Percentiles rank a stretch among this genome's conserved stretches.
phyloP scores from a whole-genome alignment of 1,140 invertebrate species.

The honey bee (Apis mellifera) region DNA sequence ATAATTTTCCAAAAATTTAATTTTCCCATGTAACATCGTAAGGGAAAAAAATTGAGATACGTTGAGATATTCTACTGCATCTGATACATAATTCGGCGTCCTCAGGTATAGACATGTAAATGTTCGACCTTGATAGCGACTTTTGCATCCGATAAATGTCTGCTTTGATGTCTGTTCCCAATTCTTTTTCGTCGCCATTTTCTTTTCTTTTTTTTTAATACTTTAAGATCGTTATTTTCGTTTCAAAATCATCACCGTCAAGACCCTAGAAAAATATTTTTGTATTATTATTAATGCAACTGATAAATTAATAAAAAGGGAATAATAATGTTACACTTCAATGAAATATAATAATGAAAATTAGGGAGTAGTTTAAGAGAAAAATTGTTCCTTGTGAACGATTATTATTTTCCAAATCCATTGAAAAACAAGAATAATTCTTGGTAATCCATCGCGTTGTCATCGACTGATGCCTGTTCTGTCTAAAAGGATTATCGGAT shows the following conservation, averaged over 20 bases:
- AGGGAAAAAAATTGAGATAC: too few relatives aligned
- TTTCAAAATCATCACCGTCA: too few relatives aligned
- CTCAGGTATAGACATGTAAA: constrained; percentile 49
- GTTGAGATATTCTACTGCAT: neutral
- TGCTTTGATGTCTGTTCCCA: constrained; percentile 24
- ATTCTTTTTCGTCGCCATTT: constrained; percentile 7
- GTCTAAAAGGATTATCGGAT: neutral
- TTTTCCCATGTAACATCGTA: too few relatives aligned
- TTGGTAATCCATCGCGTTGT: constrained; percentile 30
- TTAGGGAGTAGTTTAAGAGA: too few relatives aligned
- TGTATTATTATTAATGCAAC: too few relatives aligned
- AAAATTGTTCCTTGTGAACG: neutral
- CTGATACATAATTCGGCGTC: neutral
- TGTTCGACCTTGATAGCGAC: constrained; percentile 40
- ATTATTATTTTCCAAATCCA: neutral
- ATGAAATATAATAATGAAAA: too few relatives aligned
- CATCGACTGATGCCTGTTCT: neutral
- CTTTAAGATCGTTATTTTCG: too few relatives aligned
- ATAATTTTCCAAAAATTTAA: too few relatives aligned
- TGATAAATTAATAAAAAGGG: too few relatives aligned
- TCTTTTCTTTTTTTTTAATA: neutral
- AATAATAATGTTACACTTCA: too few relatives aligned
- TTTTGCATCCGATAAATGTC: constrained; percentile 28
- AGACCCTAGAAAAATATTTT: too few relatives aligned
- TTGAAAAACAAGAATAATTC: neutral